These are phyloP conservation scores for honey bee (Apis mellifera) DNA, from an alignment of 1,140 invertebrate species.

Conservation along the genomic window DNA sequence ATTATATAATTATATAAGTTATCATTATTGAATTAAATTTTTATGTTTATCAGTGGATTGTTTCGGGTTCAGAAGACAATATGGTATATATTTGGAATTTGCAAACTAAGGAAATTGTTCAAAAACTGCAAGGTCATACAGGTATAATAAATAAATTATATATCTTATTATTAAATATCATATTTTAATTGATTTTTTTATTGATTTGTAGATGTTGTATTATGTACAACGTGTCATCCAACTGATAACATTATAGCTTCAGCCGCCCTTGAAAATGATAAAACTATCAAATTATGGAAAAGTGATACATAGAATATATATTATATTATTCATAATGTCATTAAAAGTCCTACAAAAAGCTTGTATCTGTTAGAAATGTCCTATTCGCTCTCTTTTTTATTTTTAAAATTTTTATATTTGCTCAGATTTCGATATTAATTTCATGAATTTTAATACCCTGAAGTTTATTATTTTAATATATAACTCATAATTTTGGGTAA, in stretches of 20 bases:
- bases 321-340: neutral
- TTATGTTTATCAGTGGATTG: constrained; percentile 93
- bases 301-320: constrained; percentile 91
- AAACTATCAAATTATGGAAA: constrained; percentile 99
- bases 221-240: constrained; percentile 99
- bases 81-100: constrained; percentile 99
- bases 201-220: constrained; percentile 92
- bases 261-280: constrained; percentile 98
- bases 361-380: constrained; percentile 12
- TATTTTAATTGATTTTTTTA: neutral
- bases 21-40: constrained; percentile 46
- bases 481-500: neutral
- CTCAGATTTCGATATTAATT: neutral
- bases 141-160: constrained; percentile 81
- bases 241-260: constrained; percentile 99
- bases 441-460: no score
- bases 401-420: constrained; percentile 2
- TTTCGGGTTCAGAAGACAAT: constrained; percentile 99
- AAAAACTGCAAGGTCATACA: constrained; percentile 97
- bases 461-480: neutral
- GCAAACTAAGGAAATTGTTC: constrained; percentile 99
- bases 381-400: neutral
- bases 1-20: neutral
- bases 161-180: neutral
- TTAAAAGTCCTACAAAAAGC: neutral